Conservation (phyloP, 1,140 invertebrate genomes). For the Drosophila baimaii region DNA sequence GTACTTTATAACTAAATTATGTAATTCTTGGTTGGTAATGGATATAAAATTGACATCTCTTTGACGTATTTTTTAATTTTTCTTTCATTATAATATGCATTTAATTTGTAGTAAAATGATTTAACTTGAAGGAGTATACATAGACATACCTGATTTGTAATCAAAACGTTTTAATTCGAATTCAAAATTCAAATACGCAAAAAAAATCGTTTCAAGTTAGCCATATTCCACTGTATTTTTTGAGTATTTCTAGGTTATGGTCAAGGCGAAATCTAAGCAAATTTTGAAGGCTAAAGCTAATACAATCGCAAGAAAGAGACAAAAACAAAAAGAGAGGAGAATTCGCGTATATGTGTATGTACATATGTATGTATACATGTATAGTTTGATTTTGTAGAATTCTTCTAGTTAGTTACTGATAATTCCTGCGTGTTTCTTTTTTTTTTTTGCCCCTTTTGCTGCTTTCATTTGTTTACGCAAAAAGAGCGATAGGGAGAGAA, state of each 20-base stretch:
- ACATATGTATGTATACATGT: not conserved
- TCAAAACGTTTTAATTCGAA: no score
- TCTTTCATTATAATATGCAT: no score
- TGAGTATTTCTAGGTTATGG: slow-evolving; percentile 76
- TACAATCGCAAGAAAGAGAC: slow-evolving; percentile 19
- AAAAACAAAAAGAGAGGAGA: slow-evolving; percentile 12
- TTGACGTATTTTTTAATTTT: no score
- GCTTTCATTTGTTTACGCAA: slow-evolving; percentile 71
- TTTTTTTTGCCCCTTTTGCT: slow-evolving; percentile 45
- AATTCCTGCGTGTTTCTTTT: slow-evolving; percentile 52
- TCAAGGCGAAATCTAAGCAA: slow-evolving; percentile 72
- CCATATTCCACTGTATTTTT: slow-evolving; percentile 8
- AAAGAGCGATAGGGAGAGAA: slow-evolving; percentile 29
- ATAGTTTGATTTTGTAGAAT: slow-evolving; percentile 31
- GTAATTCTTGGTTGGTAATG: no score
- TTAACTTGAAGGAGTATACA: no score
- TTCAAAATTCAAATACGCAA: not conserved
- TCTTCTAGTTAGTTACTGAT: slow-evolving; percentile 45
- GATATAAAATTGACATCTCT: no score
- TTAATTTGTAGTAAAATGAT: no score
- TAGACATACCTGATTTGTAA: no score
- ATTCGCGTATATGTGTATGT: not conserved
- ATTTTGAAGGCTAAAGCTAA: slow-evolving; percentile 76
- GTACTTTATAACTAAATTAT: no score
- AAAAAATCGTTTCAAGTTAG: not conserved